phyloP scores from a whole-genome alignment of 2,888 invertebrate species.

The Apoda limacodes region DNA sequence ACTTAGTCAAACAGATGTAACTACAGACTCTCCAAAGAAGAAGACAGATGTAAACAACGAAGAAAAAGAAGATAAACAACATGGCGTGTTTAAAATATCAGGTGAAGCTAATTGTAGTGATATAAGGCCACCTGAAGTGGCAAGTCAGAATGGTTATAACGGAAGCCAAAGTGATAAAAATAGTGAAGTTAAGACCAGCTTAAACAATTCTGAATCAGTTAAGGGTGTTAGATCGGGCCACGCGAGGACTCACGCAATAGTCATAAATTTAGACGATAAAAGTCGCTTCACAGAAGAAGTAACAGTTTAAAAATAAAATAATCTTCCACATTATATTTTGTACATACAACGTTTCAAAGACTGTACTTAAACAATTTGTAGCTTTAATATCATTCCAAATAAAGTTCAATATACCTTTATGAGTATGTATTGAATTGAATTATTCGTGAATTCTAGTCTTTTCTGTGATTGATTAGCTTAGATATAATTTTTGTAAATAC shows the following conservation, averaged over 20 bases:
- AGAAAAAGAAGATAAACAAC: conserved; percentile 42
- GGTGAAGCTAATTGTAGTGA: conserved; percentile 59
- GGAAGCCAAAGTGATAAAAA: conserved; percentile 44
- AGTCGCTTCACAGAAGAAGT: conserved; percentile 86
- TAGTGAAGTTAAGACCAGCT: conserved; percentile 47
- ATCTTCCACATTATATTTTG: conserved; percentile 11
- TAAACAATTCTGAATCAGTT: conserved; percentile 46
- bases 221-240: conserved; percentile 71
- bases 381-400: too few relatives aligned
- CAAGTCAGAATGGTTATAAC: conserved; percentile 39
- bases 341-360: conserved; percentile 27
- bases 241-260: conserved; percentile 80
- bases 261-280: conserved; percentile 84
- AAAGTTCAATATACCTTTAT: neutral
- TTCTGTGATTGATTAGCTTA: conserved; percentile 51
- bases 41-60: conserved; percentile 37
- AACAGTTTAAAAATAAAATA: conserved; percentile 68
- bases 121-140: conserved; percentile 49
- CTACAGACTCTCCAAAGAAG: conserved; percentile 53
- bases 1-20: conserved; percentile 52
- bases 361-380: conserved; percentile 43
- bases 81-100: conserved; percentile 59
- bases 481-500: too few relatives aligned
- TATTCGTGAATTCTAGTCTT: conserved; percentile 44
- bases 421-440: neutral